Base-by-base conservation (phyloP, 53 echinoderm and acorn worm genomes). In the Hippasteria phrygiana region DNA sequence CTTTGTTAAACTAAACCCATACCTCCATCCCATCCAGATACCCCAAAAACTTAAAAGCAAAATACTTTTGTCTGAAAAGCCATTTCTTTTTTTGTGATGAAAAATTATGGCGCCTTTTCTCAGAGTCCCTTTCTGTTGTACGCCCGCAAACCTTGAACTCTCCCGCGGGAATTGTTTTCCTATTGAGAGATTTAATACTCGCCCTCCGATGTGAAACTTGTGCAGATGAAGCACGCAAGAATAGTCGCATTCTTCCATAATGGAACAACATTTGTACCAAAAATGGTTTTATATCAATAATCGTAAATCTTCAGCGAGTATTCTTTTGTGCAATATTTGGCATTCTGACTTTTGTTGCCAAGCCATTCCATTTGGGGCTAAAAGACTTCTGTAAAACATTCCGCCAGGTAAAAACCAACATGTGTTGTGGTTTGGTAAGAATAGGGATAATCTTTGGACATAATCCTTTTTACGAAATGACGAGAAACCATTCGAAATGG, bases 21-120 rank as follows among this genome's bases (percentile, higher is more conserved):
- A 11, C 67, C 73, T 40, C 41, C 73, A 42, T 41, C 40, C 43
- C 73, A 73, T 26, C 35, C 6, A 59, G 24, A 59, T 18, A 59
- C 59, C 18, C 24, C 35, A 5, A 32, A 24, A 26, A 10, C 11
- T 8, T 43, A 43, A 24, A 82, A 65, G 26, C n/a, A 35, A 80
- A 47, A 80, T 31, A 59, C 66, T 39, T 62, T 63, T 43, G 42
- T 64, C 62, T 39, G 36, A 46, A 62, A 24, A 38, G 17, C 26
- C 2, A 7, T 16, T 56, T 53, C 14, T 42, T 24, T 79, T 32
- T 62, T 22, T 56, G 79, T 18, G 40, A 79, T 62, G 62, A 76
- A 56, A 79, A 79, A 79, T 39, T 24, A 79, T 62, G 39, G 55
- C 62, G 79, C 55, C 79, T 55, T 56, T 62, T 48, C 55, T 62